Percentiles rank a stretch among this genome's conserved stretches.
Evolutionary conservation across 35 echinoderm and acorn worm species (phyloP).

Genomic region (Patiria miniata): DNA sequence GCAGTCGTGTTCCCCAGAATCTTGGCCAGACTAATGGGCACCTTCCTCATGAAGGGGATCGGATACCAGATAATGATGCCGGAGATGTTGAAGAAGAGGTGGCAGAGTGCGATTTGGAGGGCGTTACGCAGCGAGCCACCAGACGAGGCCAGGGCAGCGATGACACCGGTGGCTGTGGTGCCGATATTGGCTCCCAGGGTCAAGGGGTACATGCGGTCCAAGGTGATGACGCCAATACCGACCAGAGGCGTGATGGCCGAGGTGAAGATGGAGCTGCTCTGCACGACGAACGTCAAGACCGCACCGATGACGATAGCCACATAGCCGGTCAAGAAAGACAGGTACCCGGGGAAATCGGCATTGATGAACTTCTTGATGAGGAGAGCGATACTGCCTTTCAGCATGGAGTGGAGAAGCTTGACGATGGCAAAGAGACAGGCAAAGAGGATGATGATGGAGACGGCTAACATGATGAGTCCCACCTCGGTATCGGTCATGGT

Average conservation of each 20-base stretch:
- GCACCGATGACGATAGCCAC: conserved; percentile 87
- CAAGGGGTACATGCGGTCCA: conserved; percentile 91
- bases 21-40: conserved; percentile 73
- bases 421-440: conserved; percentile 83
- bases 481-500: conserved; percentile 64
- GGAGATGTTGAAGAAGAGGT: conserved; percentile 93
- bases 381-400: conserved; percentile 80
- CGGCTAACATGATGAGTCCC: conserved; percentile 69
- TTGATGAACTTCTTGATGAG: conserved; percentile 86
- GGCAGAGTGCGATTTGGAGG: conserved; percentile 90
- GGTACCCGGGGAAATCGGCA: conserved; percentile 82
- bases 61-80: conserved; percentile 95
- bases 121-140: conserved; percentile 68
- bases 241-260: conserved; percentile 92
- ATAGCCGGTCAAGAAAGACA: conserved; percentile 81
- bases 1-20: conserved; percentile 89
- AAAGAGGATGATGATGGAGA: conserved; percentile 71
- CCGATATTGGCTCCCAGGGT: conserved; percentile 95
- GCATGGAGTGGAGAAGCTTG: conserved; percentile 88
- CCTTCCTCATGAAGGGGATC: conserved; percentile 77
- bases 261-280: conserved; percentile 97
- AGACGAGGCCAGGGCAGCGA: conserved; percentile 78
- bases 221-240: conserved; percentile 84
- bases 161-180: conserved; percentile 88
- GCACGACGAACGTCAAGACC: conserved; percentile 82